These are phyloP conservation scores for Epicampocera succincta DNA, from an alignment of 2,888 invertebrate genomes.

Conservation along the genomic window DNA sequence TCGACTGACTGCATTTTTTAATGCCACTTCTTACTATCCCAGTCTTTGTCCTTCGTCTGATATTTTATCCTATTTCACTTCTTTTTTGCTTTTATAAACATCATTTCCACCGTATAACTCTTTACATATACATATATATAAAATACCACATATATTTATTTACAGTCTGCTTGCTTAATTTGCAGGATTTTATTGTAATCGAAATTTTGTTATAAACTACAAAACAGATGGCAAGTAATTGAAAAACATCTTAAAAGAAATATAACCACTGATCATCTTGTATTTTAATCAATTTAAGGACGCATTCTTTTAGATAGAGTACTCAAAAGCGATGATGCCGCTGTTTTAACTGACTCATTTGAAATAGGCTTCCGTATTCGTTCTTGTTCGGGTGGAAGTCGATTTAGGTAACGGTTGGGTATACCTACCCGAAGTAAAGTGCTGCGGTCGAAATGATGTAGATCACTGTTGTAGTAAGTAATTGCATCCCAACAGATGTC, in stretches of 20 bases:
- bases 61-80: no score
- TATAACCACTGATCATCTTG: not conserved
- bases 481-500: conserved; percentile 95
- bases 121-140: no score
- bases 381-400: conserved; percentile 80
- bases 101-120: no score
- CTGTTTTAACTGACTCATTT: conserved; percentile 28
- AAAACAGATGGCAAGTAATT: conserved; percentile 3
- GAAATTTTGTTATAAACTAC: not conserved
- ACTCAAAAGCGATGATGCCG: conserved; percentile 45
- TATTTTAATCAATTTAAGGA: conserved; percentile 42
- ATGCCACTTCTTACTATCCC: no score
- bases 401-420: conserved; percentile 87
- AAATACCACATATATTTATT: no score
- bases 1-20: no score
- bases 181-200: not conserved
- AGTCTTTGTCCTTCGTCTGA: no score
- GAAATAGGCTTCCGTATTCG: conserved; percentile 15
- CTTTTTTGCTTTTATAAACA: no score
- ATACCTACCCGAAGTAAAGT: conserved; percentile 86
- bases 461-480: conserved; percentile 86
- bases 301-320: conserved; percentile 53
- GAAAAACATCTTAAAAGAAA: not conserved
- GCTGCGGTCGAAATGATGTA: conserved; percentile 79
- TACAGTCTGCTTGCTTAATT: no score